Evolutionary conservation across 1,140 invertebrate genomes (phyloP).

Genomic region (Parasteatoda tepidariorum): DNA sequence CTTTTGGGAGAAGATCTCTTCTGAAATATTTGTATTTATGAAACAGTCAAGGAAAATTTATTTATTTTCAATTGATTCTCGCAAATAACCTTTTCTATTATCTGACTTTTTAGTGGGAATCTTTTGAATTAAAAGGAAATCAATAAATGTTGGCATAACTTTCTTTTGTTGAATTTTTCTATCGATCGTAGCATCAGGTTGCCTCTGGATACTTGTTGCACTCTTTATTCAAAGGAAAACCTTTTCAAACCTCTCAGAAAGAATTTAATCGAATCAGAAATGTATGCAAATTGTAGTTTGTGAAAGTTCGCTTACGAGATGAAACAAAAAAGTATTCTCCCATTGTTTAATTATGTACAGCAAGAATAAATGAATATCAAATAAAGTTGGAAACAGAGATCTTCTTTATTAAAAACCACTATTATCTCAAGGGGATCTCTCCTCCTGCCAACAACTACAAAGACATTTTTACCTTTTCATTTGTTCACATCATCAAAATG

Average conservation of each 20-base stretch:
- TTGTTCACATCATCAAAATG: no score
- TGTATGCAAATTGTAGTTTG: constrained; percentile 51
- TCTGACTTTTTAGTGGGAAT: constrained; percentile 44
- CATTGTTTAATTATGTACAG: constrained; percentile 58
- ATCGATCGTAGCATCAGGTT: constrained; percentile 48
- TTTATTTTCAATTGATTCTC: constrained; percentile 38
- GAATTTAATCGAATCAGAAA: constrained; percentile 59
- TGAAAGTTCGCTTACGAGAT: constrained; percentile 25
- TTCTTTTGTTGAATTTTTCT: constrained; percentile 53
- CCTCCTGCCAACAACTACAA: no score
- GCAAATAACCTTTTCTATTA: constrained; percentile 47
- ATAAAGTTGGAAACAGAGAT: constrained; percentile 31
- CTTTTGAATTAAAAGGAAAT: constrained; percentile 59
- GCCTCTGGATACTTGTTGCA: constrained; percentile 43
- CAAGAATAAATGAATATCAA: constrained; percentile 54
- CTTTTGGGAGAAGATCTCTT: no score
- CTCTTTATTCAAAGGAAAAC: constrained; percentile 20
- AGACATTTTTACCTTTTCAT: no score
- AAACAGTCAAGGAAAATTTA: no score
- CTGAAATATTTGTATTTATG: no score
- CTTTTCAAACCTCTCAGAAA: constrained; percentile 29
- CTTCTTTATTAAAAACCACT: constrained; percentile 50
- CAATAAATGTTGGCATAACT: constrained; percentile 28
- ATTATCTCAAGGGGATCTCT: no score
- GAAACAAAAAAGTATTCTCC: constrained; percentile 16